Conservation (phyloP, 2,797 vertebrate genomes). For the Danio albolineatus region DNA sequence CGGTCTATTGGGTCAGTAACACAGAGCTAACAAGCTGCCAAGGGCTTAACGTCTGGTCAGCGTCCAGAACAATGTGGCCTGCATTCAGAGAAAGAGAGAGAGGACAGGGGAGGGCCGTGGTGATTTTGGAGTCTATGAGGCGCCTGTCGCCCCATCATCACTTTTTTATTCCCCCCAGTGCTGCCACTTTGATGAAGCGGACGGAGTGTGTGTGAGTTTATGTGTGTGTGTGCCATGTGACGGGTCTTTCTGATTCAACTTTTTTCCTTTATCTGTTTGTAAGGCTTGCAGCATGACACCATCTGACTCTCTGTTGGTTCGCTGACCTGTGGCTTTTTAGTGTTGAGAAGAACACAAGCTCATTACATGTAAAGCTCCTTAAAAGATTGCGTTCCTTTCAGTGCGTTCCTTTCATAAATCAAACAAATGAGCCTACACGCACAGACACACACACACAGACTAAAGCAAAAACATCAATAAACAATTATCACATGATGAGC, state of each 20-base stretch:
- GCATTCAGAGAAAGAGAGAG: constrained; percentile 72
- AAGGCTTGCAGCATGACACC: constrained; percentile 1
- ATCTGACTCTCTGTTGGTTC: constrained; percentile 26
- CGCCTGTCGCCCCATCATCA: constrained; percentile 41
- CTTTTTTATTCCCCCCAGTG: constrained; percentile 2
- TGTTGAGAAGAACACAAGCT: constrained; percentile 68
- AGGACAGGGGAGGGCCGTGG: constrained; percentile 31
- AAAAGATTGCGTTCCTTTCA: constrained; percentile 65
- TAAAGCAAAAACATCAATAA: constrained; percentile 13
- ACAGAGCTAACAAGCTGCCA: constrained; percentile 83
- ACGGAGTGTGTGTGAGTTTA: constrained; percentile 21
- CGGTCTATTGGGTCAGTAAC: constrained; percentile 83
- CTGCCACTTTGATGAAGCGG: constrained; percentile 18
- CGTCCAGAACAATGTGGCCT: constrained; percentile 73
- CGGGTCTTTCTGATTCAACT: constrained; percentile 3
- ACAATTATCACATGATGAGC: constrained; percentile 35
- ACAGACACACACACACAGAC: background rate
- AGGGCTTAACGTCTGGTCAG: constrained; percentile 83
- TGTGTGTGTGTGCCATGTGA: background rate
- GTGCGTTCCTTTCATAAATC: constrained; percentile 44
- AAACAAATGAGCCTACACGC: constrained; percentile 19
- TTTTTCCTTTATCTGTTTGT: constrained; percentile 15
- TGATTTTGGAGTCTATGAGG: constrained; percentile 11
- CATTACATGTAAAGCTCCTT: constrained; percentile 78
- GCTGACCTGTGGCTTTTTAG: constrained; percentile 69